Evolutionary conservation across 2,888 invertebrate genomes (phyloP).

Genomic region (Cenopis cana): DNA sequence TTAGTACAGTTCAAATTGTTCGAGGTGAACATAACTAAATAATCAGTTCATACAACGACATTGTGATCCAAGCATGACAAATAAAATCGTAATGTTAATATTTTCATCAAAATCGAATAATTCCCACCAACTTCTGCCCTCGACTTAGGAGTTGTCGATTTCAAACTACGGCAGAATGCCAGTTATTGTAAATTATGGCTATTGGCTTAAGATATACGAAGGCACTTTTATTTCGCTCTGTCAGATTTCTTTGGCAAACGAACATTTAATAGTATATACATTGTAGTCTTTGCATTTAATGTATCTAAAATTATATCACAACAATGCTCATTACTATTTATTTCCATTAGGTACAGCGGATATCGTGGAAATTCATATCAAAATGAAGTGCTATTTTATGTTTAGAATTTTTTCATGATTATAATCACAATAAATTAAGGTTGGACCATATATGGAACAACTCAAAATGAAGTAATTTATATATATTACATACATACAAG

Average conservation of each 20-base stretch:
- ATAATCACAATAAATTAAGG: neutral
- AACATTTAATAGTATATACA: too few relatives aligned
- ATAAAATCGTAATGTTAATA: too few relatives aligned
- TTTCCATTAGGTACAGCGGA: too few relatives aligned
- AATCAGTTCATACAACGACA: neutral
- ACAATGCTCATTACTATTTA: slow-evolving; percentile 20
- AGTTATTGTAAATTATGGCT: neutral
- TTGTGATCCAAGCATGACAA: neutral
- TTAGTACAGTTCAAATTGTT: neutral
- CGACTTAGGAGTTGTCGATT: neutral
- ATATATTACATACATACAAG: neutral
- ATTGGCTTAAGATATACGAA: slow-evolving; percentile 42
- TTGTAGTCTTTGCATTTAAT: too few relatives aligned
- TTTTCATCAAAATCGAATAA: neutral
- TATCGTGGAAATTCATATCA: neutral
- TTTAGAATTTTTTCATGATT: neutral
- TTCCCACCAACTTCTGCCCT: neutral
- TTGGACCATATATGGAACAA: neutral
- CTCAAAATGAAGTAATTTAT: neutral
- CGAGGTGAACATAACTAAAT: neutral
- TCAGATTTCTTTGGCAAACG: slow-evolving; percentile 42
- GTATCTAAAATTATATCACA: slow-evolving; percentile 31
- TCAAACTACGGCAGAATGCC: neutral
- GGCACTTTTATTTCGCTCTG: slow-evolving; percentile 38
- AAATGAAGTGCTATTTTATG: too few relatives aligned